Conservation (phyloP, 2,888 invertebrate species). For the Drosophila siamana region DNA sequence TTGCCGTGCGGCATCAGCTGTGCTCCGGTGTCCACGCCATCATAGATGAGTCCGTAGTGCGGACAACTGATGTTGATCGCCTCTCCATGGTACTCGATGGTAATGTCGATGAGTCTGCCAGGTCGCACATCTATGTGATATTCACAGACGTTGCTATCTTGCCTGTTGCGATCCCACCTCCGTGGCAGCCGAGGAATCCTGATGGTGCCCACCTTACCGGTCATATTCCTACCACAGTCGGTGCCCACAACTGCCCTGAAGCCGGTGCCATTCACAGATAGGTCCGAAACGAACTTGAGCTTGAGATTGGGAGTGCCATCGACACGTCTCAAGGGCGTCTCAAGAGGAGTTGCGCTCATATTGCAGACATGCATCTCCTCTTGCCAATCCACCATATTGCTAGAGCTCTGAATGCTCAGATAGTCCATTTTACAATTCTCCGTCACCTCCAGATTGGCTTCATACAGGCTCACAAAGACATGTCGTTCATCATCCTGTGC, state of each 20-base stretch:
- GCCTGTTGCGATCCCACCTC: not conserved
- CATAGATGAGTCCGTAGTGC: slow-evolving; percentile 87
- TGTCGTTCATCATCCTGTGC: slow-evolving; percentile 87
- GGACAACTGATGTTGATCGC: slow-evolving; percentile 41
- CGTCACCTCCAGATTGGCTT: slow-evolving; percentile 87
- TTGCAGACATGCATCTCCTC: slow-evolving; percentile 87
- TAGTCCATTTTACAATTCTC: slow-evolving; percentile 88
- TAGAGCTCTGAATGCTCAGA: slow-evolving; percentile 87
- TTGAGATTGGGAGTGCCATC: slow-evolving; percentile 88
- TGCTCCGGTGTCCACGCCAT: slow-evolving; percentile 90
- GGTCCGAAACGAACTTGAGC: slow-evolving; percentile 89
- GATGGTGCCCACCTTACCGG: slow-evolving; percentile 87
- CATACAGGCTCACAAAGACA: slow-evolving; percentile 87
- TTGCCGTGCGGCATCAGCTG: slow-evolving; percentile 91
- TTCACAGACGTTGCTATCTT: slow-evolving; percentile 86
- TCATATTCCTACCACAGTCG: slow-evolving; percentile 90
- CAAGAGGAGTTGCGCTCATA: slow-evolving; percentile 77
- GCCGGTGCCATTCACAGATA: slow-evolving; percentile 88
- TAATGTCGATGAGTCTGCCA: slow-evolving; percentile 90
- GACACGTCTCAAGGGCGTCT: slow-evolving; percentile 60
- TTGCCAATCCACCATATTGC: slow-evolving; percentile 86
- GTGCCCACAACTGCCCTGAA: slow-evolving; percentile 87
- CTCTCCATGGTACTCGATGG: slow-evolving; percentile 87
- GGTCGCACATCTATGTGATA: slow-evolving; percentile 91
- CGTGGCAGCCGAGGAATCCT: slow-evolving; percentile 29